Evolutionary conservation across 2,888 invertebrate species (phyloP).

Genomic region (Chalcosyrphus nemorum): DNA sequence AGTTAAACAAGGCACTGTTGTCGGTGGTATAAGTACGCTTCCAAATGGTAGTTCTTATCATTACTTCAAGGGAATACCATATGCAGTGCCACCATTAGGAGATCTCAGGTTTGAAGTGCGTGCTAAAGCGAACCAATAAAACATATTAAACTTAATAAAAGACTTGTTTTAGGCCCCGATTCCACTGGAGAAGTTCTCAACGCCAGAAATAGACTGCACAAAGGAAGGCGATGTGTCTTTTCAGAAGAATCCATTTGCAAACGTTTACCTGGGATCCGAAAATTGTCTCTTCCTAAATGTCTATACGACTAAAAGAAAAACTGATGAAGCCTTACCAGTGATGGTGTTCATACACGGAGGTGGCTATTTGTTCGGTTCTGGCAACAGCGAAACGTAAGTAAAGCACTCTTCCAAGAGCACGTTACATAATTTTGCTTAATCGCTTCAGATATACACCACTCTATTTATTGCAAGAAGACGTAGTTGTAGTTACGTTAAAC

Average conservation of each 20-base stretch:
- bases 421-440: background rate
- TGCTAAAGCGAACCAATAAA: background rate
- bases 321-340: constrained; percentile 76
- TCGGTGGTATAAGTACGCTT: constrained; percentile 81
- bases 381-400: constrained; percentile 78
- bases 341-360: constrained; percentile 82
- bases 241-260: constrained; percentile 77
- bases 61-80: constrained; percentile 84
- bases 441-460: constrained; percentile 78
- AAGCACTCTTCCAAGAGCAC: too few species aligned
- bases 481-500: constrained; percentile 80
- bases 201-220: constrained; percentile 78
- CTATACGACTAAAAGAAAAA: constrained; percentile 77
- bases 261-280: constrained; percentile 78
- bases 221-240: constrained; percentile 77
- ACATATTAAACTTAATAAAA: background rate
- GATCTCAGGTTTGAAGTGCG: constrained; percentile 80
- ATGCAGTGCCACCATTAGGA: constrained; percentile 84
- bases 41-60: constrained; percentile 81
- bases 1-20: constrained; percentile 83
- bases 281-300: constrained; percentile 80
- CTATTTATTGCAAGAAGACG: constrained; percentile 79
- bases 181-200: constrained; percentile 77
- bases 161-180: constrained; percentile 77
- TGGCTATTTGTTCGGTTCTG: constrained; percentile 78